These are phyloP conservation scores for Fopius arisanus DNA, from an alignment of 1,140 invertebrate species.

Conservation along the genomic window DNA sequence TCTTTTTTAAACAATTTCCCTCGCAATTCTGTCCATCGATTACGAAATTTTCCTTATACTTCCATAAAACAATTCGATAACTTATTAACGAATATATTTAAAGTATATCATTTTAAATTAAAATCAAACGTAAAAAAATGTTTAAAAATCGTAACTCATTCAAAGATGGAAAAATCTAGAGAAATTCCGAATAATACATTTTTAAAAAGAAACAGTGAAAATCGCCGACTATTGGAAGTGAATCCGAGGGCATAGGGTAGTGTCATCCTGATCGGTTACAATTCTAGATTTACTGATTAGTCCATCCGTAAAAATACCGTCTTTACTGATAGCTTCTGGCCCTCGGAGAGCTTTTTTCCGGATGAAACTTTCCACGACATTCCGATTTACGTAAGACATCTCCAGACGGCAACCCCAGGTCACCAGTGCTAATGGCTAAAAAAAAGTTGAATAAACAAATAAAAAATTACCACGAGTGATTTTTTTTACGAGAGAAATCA, in stretches of 20 bases:
- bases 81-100: too few species aligned
- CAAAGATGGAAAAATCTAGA: too few species aligned
- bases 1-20: too few species aligned
- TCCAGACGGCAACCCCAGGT: constrained; percentile 79
- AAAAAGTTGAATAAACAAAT: constrained; percentile 27
- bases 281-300: constrained; percentile 66
- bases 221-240: not conserved
- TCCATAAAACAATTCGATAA: too few species aligned
- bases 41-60: too few species aligned
- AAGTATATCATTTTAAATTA: too few species aligned
- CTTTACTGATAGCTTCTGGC: constrained; percentile 67
- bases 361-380: constrained; percentile 72
- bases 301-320: constrained; percentile 71
- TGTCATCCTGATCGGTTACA: constrained; percentile 65
- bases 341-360: constrained; percentile 71
- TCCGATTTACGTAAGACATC: constrained; percentile 75
- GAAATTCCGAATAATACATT: too few species aligned
- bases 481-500: constrained; percentile 24
- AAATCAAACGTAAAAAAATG: too few species aligned
- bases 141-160: too few species aligned
- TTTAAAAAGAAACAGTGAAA: not conserved
- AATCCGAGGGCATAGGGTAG: constrained; percentile 61
- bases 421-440: constrained; percentile 77
- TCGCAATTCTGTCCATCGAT: too few species aligned
- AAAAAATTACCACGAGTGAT: constrained; percentile 15